phyloP scores from a whole-genome alignment of 1,140 invertebrate genomes.

The Lucilia sericata region DNA sequence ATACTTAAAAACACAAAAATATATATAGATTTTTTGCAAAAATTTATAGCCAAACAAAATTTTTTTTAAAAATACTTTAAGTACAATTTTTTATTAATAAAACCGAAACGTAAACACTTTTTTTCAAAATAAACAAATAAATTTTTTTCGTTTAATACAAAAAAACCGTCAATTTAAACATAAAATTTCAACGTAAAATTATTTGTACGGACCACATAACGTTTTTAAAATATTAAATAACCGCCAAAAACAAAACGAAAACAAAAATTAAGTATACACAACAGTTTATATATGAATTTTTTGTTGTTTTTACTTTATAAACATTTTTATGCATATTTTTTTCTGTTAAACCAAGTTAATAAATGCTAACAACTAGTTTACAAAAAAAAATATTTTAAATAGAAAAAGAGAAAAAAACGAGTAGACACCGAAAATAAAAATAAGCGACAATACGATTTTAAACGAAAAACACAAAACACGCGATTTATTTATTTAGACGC shows the following conservation, averaged over 20 bases:
- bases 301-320: neutral
- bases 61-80: neutral
- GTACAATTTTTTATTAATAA: neutral
- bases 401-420: conserved; percentile 2
- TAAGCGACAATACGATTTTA: neutral
- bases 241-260: neutral
- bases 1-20: neutral
- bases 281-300: neutral
- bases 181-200: no score
- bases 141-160: neutral
- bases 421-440: neutral
- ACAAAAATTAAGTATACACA: conserved; percentile 3
- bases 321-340: neutral
- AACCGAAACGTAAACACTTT: neutral
- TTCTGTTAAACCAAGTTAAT: neutral
- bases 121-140: neutral
- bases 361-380: neutral
- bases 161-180: neutral
- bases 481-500: conserved; percentile 23
- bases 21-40: neutral
- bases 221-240: neutral
- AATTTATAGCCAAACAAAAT: neutral
- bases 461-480: conserved; percentile 12
- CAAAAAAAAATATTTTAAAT: neutral
- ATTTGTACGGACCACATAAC: neutral